Percentiles rank a stretch among this genome's conserved stretches.
phyloP scores from a whole-genome alignment of 2,113 vertebrate species.

The Ophiodon elongatus region DNA sequence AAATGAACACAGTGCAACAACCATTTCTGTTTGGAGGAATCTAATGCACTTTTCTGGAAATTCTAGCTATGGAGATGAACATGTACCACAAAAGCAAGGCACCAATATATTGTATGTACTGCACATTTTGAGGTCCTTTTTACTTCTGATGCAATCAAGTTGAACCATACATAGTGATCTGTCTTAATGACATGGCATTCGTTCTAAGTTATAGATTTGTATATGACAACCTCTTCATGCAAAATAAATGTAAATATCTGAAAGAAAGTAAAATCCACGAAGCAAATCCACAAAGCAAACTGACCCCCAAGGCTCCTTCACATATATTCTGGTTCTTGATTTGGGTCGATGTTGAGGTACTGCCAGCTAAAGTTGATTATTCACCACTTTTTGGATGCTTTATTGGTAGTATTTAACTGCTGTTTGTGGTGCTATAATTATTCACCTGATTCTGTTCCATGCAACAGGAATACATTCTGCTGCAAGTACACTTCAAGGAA shows the following conservation, averaged over 20 bases:
- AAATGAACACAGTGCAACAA: constrained; percentile 53
- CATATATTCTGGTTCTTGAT: constrained; percentile 33
- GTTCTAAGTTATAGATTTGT: constrained; percentile 41
- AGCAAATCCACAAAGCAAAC: constrained; percentile 21
- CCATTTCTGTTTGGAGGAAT: constrained; percentile 24
- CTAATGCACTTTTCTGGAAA: constrained; percentile 60
- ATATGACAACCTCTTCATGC: constrained; percentile 62
- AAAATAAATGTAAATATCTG: constrained; percentile 47
- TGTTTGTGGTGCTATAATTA: neutral
- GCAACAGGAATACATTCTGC: constrained; percentile 83
- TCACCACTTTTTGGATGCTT: constrained; percentile 69
- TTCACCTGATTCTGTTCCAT: constrained; percentile 60
- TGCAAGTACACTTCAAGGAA: constrained; percentile 77
- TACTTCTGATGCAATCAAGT: constrained; percentile 32
- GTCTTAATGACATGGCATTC: constrained; percentile 24
- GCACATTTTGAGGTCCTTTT: constrained; percentile 35
- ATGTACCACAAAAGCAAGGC: constrained; percentile 87
- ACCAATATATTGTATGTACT: constrained; percentile 78
- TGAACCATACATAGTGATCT: constrained; percentile 26
- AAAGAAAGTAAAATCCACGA: constrained; percentile 38
- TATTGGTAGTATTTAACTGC: constrained; percentile 52
- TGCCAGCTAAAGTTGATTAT: neutral
- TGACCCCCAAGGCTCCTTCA: constrained; percentile 27
- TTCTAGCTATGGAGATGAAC: constrained; percentile 62
- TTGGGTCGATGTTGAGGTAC: constrained; percentile 66